Evolutionary conservation across 2,888 invertebrate species (phyloP), one percentile per base, ranked within the genome.

Genomic region (Drymonia ruficornis): DNA sequence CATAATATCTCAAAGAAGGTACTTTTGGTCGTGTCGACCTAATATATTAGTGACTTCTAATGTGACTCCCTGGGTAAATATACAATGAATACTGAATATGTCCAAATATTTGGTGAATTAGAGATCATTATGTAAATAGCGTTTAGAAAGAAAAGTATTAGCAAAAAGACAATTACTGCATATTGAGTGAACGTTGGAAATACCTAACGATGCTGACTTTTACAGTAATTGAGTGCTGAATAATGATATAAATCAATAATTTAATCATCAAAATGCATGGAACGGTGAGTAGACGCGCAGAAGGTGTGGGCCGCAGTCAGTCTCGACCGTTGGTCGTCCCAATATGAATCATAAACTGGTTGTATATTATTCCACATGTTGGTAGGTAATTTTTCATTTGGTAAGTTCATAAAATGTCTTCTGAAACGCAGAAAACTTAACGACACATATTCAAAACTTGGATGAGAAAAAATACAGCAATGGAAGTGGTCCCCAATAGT

Each of bases 271-370:
- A 53, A 48, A 49, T 52, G 59, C 52, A 53, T 53, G 18, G 47
- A 55, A 49, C 52, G 52, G 50, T 52, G 50, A 65, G 52, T 55
- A 54, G 68, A 71, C 68, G 72, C 76, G 81, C 67, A 81, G 51
- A 78, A 78, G 58, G 80, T 81, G 87, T 85, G 73, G 86, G 84
- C 53, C 52, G 65, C 55, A 67, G 53, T 65, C 65, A 63, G 70
- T 54, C 50, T 57, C 49, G 59, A 55, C 60, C 55, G 54, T 56
- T 59, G 55, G 54, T 50, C 53, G 59, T 52, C 60, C 63, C 49
- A 56, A 72, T 63, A 73, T 86, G 86, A 85, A 73, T 85, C 83
- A 84, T 51, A 52, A 49, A 48, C 45, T 46, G 28, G 50, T 28
- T 55, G 43, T 13, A 57, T 59, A 66, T 61, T 64, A 56, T 57